Evolutionary conservation across 1,140 invertebrate species (phyloP).

Genomic region (Caenorhabditis elegans): WBcel235 BX284605.5:901501-902000

Average conservation of each 20-base stretch:
- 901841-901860: conserved; percentile 49
- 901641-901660: conserved; percentile 67
- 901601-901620: conserved; percentile 69
- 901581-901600: conserved; percentile 65
- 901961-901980: no score
- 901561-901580: conserved; percentile 66
- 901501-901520: no score
- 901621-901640: conserved; percentile 69
- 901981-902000: no score
- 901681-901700: conserved; percentile 70
- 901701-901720: conserved; percentile 66
- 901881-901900: no score
- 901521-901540: no score
- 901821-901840: conserved; percentile 59
- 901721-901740: conserved; percentile 63
- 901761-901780: conserved; percentile 64
- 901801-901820: conserved; percentile 44
- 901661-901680: conserved; percentile 69
- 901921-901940: no score
- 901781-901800: conserved; percentile 24
- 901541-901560: conserved; percentile 6
- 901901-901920: no score
- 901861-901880: no score
- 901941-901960: no score
- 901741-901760: conserved; percentile 68